These are phyloP conservation scores for Dichetophora obliterata DNA, from an alignment of 2,888 invertebrate genomes.

Conservation along the genomic window DNA sequence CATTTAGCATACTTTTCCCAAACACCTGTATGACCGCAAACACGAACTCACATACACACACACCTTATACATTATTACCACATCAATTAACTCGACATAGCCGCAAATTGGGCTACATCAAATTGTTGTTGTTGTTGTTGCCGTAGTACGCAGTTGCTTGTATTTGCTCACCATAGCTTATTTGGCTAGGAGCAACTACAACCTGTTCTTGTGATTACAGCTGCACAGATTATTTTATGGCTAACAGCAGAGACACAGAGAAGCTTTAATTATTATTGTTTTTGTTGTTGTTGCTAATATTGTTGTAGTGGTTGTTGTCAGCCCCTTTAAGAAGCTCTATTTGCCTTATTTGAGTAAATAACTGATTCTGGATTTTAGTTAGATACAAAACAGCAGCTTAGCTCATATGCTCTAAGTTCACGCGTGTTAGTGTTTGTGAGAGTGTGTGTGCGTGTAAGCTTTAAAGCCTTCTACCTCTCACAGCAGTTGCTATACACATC, in stretches of 20 bases:
- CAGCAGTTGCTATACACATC: not conserved
- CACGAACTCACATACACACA: conserved; percentile 3
- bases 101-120: not conserved
- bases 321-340: not conserved
- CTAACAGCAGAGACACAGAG: not conserved
- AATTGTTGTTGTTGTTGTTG: not conserved
- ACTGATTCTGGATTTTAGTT: not conserved
- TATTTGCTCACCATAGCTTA: not conserved
- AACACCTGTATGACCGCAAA: conserved; percentile 20
- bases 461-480: not conserved
- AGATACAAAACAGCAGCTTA: too few species aligned
- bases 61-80: not conserved
- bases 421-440: not conserved
- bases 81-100: conserved; percentile 1
- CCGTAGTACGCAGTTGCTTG: too few species aligned
- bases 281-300: not conserved
- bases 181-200: not conserved
- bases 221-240: not conserved
- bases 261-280: not conserved
- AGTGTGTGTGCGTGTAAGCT: not conserved
- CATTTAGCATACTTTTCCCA: not conserved
- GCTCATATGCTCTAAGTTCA: not conserved
- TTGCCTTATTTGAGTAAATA: conserved; percentile 6
- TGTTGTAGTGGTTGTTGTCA: conserved; percentile 2
- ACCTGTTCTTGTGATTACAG: not conserved